These are phyloP conservation scores for Heterotis niloticus DNA, from an alignment of 2,113 vertebrate genomes.

Conservation along the genomic window DNA sequence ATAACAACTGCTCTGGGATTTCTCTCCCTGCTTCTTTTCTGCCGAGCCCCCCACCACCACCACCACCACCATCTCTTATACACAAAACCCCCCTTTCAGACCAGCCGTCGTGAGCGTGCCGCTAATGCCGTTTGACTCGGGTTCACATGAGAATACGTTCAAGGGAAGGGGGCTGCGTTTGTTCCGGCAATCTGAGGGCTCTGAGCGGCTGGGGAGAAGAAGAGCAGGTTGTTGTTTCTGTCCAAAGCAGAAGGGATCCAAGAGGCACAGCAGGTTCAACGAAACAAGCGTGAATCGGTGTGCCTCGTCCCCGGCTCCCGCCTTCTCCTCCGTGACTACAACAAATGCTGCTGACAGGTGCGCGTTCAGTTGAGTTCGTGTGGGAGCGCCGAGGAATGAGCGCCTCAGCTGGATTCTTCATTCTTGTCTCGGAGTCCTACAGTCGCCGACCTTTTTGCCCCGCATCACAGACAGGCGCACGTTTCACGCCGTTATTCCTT, in stretches of 20 bases:
- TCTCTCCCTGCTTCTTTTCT: conserved; percentile 64
- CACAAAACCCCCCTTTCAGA: conserved; percentile 50
- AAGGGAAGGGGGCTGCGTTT: background rate
- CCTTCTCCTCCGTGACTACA: background rate
- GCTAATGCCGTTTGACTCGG: conserved; percentile 62
- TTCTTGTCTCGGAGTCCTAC: background rate
- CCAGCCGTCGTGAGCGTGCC: conserved; percentile 57
- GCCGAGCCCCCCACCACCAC: conserved; percentile 13
- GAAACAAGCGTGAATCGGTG: background rate
- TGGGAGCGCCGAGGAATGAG: background rate
- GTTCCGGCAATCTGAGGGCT: background rate
- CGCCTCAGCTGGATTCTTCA: too few relatives aligned
- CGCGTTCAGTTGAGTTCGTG: background rate
- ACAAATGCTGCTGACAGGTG: background rate
- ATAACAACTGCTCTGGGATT: conserved; percentile 97
- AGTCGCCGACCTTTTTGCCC: too few relatives aligned
- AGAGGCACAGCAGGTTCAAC: background rate
- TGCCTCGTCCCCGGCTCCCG: background rate
- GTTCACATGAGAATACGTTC: conserved; percentile 13
- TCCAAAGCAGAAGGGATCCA: background rate
- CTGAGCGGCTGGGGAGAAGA: background rate
- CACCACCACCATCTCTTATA: conserved; percentile 35
- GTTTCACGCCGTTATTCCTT: too few relatives aligned
- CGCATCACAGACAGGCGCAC: too few relatives aligned
- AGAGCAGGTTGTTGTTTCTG: background rate